Base-by-base conservation (phyloP, 2,113 vertebrate species). In the Centropus unirufus region DNA sequence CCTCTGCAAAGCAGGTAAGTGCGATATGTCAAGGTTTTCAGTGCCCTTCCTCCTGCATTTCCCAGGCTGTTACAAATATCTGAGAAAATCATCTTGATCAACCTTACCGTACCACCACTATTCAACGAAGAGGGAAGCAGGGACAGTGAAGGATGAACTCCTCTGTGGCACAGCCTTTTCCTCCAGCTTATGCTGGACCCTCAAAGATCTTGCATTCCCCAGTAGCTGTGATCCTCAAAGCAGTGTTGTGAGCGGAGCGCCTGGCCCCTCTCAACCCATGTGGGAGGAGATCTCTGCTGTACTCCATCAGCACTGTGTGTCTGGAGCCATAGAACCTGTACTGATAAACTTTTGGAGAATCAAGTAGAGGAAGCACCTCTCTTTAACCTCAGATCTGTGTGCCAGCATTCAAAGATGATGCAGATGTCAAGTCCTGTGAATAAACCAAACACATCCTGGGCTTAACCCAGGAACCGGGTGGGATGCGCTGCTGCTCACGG, bases 1-100 rank as follows among this genome's bases (percentile, higher is more conserved):
- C 96, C 98, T 86, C 77, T 98, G 96, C 99, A 99, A 76, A 98
- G 94, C 98, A 99, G 99, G 99, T 99, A 97, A 99, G 98, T 82
- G 19, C 59, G 51, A 17, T 16, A 4, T 6, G 10, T 7, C 12
- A 24, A 23, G 34, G 20, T 89, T 67, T 84, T 47, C 30, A 36
- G 36, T 82, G 42, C 42, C 32, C 13, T 87, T 70, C 54, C 7
- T 80, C 8, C 19, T 72, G n/a, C n/a, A 6, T 61, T 63, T 59
- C 54, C 17, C 16, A 39, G 61, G 29, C 86, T 79, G 73, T 82
- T 92, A 66, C 36, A 62, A 85, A 66, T 67, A 77, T 74, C 11
- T 30, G 47, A 69, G 49, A 42, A 61, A n/a, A 70, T 59, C 68
- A 36, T 34, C 24, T 77, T 29, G n/a, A 40, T 49, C 47, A 49